A percentile compares a stretch with the other conserved stretches of the same genome.
phyloP scores from a whole-genome alignment of 2,113 vertebrate species.

The Okapia johnstoni region DNA sequence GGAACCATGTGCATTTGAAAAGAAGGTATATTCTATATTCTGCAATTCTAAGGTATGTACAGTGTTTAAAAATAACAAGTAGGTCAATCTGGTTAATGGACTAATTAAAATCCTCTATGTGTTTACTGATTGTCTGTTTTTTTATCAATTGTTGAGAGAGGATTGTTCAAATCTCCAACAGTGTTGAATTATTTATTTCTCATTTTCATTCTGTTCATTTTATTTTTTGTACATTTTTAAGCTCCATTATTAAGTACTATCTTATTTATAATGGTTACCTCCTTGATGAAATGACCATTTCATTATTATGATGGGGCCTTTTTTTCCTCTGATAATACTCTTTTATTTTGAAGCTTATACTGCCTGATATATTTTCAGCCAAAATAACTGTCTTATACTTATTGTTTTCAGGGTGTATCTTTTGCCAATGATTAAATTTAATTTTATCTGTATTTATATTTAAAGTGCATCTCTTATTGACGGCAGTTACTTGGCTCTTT shows the following conservation, averaged over 20 bases:
- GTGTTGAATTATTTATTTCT: not conserved
- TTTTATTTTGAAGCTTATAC: not conserved
- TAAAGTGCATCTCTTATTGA: not conserved
- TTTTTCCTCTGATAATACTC: not conserved
- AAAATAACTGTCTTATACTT: not conserved
- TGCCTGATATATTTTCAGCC: not conserved
- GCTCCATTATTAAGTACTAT: not conserved
- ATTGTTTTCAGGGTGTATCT: not conserved
- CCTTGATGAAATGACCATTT: not conserved
- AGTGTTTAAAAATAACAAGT: not conserved
- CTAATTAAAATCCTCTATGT: not conserved
- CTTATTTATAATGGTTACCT: not conserved
- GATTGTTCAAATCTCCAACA: not conserved
- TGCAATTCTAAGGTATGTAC: not conserved
- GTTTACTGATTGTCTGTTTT: not conserved
- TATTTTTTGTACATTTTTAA: not conserved
- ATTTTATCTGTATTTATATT: not conserved
- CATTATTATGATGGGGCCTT: not conserved
- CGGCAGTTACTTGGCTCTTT: not conserved
- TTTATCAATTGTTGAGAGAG: not conserved
- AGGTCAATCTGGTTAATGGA: not conserved
- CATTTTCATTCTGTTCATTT: not conserved
- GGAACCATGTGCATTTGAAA: not conserved
- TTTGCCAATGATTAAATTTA: not conserved
- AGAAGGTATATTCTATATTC: not conserved